These are phyloP conservation scores for Chrysotoxum bicinctum DNA, from an alignment of 2,888 invertebrate genomes.

Conservation along the genomic window DNA sequence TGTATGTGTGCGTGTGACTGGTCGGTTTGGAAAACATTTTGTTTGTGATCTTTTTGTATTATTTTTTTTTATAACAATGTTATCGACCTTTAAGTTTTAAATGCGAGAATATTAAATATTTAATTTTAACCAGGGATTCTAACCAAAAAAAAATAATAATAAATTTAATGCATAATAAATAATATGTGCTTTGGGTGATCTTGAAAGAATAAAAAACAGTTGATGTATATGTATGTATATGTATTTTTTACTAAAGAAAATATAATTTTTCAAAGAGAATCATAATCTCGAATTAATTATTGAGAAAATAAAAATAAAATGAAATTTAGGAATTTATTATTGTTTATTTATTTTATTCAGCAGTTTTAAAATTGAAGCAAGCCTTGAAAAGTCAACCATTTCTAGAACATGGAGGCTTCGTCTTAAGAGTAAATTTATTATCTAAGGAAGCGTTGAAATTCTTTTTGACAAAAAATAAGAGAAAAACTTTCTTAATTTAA, in stretches of 20 bases:
- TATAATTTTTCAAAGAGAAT: neutral
- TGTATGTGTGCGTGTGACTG: neutral
- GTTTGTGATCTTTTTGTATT: constrained; percentile 38
- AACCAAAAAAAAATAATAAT: constrained; percentile 9
- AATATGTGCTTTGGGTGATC: neutral
- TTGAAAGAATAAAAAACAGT: neutral
- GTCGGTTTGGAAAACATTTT: constrained; percentile 4
- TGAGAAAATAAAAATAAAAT: neutral
- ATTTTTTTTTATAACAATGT: constrained; percentile 3
- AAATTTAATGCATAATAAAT: neutral
- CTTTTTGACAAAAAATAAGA: no score
- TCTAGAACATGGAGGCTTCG: no score
- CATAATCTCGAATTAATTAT: neutral
- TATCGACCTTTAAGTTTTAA: neutral
- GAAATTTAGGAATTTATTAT: neutral
- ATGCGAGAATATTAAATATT: neutral
- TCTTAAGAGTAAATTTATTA: no score
- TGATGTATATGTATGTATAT: neutral
- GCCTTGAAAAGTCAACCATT: no score
- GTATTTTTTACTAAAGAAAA: neutral
- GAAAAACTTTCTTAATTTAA: no score
- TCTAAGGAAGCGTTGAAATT: no score
- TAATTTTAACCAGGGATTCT: constrained; percentile 12
- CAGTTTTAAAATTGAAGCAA: no score
- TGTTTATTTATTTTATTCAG: no score